Conservation (phyloP, 2,797 vertebrate genomes). For the Acipenser ruthenus region DNA sequence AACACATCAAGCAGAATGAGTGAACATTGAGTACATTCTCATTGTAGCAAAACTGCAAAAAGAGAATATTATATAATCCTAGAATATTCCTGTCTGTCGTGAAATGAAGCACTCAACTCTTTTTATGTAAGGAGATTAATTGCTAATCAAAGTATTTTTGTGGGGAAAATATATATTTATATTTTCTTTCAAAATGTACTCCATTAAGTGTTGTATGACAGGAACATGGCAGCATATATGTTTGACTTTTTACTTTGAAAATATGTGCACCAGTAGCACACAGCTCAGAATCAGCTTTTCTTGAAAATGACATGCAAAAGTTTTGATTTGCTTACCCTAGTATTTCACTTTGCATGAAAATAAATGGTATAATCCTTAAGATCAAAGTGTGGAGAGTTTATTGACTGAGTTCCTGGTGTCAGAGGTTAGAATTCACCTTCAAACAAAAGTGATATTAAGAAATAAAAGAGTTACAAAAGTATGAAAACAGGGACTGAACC, state of each 20-base stretch:
- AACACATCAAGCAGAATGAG: too few species aligned
- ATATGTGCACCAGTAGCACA: background rate
- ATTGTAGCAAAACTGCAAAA: too few species aligned
- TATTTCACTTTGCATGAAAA: conserved; percentile 34
- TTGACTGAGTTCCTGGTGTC: conserved; percentile 32
- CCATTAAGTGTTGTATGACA: background rate
- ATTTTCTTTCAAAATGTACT: background rate
- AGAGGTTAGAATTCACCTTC: conserved; percentile 28
- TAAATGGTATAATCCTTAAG: conserved; percentile 33
- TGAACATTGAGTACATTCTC: too few species aligned
- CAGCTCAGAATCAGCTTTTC: background rate
- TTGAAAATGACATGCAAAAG: background rate
- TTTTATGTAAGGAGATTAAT: too few species aligned
- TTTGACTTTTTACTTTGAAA: background rate
- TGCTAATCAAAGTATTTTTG: too few species aligned
- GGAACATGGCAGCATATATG: background rate
- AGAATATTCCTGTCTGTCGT: too few species aligned
- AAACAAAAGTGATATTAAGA: conserved; percentile 32
- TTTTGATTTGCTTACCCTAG: conserved; percentile 34
- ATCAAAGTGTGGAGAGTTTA: conserved; percentile 31
- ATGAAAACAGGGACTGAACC: conserved; percentile 21
- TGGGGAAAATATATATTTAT: background rate
- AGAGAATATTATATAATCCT: too few species aligned
- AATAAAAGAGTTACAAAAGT: conserved; percentile 34
- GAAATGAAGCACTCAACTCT: too few species aligned